Conservation (phyloP, 2,888 invertebrate genomes). For the Tipula lateralis region DNA sequence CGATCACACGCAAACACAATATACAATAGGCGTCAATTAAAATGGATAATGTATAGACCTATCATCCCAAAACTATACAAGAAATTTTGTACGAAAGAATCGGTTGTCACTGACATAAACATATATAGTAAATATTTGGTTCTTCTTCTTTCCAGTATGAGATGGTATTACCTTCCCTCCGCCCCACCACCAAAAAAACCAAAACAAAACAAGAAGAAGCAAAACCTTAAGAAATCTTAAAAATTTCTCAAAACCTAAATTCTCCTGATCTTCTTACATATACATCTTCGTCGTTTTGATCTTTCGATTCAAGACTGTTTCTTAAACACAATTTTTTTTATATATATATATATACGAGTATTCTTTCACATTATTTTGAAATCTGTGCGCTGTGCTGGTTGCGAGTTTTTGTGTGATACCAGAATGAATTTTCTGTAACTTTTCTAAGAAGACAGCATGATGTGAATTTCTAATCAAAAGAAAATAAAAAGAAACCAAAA, state of each 20-base stretch:
- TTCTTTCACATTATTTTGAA: not conserved
- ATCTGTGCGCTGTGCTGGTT: not conserved
- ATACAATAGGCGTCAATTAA: conserved; percentile 24
- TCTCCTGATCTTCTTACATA: not conserved
- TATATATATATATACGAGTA: not conserved
- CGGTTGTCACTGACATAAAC: conserved; percentile 3
- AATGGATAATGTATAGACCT: conserved; percentile 24
- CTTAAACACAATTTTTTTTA: not conserved
- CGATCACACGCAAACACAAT: conserved; percentile 19
- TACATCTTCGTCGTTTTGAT: not conserved
- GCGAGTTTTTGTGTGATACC: not conserved
- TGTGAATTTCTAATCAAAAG: conserved; percentile 15
- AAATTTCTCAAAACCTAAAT: not conserved
- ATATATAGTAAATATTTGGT: conserved; percentile 6
- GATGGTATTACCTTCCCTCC: too few relatives aligned
- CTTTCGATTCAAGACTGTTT: not conserved
- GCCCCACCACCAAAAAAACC: not conserved
- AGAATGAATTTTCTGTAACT: not conserved
- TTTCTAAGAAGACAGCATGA: conserved; percentile 24
- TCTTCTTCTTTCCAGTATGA: not conserved
- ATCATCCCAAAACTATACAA: not conserved
- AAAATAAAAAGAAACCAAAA: too few relatives aligned
- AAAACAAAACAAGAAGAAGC: too few relatives aligned
- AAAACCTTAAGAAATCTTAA: not conserved
- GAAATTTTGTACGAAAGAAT: not conserved